A percentile compares a stretch with the other conserved stretches of the same genome.
These are phyloP conservation scores for Etheostoma spectabile DNA, from an alignment of 2,113 vertebrate genomes.

Conservation along the genomic window DNA sequence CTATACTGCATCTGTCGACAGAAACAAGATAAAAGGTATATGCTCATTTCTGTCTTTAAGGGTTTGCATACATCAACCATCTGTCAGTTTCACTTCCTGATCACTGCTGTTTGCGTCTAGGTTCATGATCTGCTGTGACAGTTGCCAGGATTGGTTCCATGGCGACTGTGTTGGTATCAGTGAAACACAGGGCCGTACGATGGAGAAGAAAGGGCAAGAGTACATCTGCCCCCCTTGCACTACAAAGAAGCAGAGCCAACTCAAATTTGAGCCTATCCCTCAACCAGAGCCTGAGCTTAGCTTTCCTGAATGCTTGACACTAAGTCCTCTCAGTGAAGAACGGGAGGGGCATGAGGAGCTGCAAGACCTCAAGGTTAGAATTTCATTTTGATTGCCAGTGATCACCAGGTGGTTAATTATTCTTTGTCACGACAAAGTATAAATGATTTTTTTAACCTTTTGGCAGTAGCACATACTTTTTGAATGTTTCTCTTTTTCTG, in stretches of 20 bases:
- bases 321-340: slow-evolving; percentile 79
- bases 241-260: slow-evolving; percentile 81
- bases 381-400: slow-evolving; percentile 26
- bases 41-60: slow-evolving; percentile 6
- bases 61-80: slow-evolving; percentile 44
- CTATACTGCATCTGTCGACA: slow-evolving; percentile 92
- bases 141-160: slow-evolving; percentile 95
- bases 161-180: slow-evolving; percentile 93
- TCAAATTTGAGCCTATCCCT: slow-evolving; percentile 53
- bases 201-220: slow-evolving; percentile 89
- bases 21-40: slow-evolving; percentile 91
- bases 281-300: slow-evolving; percentile 52
- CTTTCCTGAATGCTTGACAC: slow-evolving; percentile 74
- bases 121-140: slow-evolving; percentile 96
- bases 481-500: background rate
- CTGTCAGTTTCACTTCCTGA: slow-evolving; percentile 53
- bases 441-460: background rate
- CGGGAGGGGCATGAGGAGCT: slow-evolving; percentile 87
- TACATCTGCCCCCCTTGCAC: slow-evolving; percentile 92
- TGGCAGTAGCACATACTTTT: background rate
- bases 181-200: slow-evolving; percentile 85
- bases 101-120: slow-evolving; percentile 76
- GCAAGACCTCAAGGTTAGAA: slow-evolving; percentile 87
- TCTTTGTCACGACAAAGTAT: background rate
- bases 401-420: background rate